Evolutionary conservation across 2,113 vertebrate genomes (phyloP), one percentile per base, ranked within the genome.

Genomic region (Chloroceryle aenea): DNA sequence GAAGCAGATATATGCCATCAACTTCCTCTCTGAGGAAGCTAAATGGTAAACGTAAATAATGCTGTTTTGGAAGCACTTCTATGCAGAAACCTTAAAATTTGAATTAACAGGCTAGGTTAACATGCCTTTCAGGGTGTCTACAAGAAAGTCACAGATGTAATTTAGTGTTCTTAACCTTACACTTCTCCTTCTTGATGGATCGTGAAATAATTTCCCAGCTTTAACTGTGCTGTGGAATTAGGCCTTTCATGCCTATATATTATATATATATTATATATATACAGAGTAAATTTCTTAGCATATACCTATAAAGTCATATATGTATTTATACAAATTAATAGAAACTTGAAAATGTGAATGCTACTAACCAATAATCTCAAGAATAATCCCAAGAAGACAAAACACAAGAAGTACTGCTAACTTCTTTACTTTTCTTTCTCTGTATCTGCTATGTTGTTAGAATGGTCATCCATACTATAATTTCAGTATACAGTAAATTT

Each of bases 41-140:
- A 83, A 90, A 85, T 61, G 21, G 55, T 80, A 95, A 95, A 89
- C 74, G 36, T 75, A 85, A 93, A 91, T 40, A 63, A 63, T 73
- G 47, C 34, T 77, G 34, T 47, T 95, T 80, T 22, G 17, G 68
- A 86, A 94, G 17, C 50, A 63, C 18, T 85, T 88, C 53, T 18
- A 30, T n/a, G 43, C 3, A 53, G 50, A 83, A 95, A 59, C 87
- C 66, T 83, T 55, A 74, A 84, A 83, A 83, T 66, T 22, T 63
- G 59, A 73, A 85, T 80, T 83, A 91, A 74, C 38, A 63, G 55
- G 6, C 16, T 40, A 64, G 9, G 38, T 67, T 76, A 93, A 91
- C 32, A 40, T 6, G 13, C 9, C 21, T 83, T 91, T 94, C n/a
- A 74, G 42, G 12, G 38, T 40, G 34, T 14, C 47, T 90, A 10